Conservation (phyloP, 2,113 vertebrate genomes). For the Protobothrops mucrosquamatus region DNA sequence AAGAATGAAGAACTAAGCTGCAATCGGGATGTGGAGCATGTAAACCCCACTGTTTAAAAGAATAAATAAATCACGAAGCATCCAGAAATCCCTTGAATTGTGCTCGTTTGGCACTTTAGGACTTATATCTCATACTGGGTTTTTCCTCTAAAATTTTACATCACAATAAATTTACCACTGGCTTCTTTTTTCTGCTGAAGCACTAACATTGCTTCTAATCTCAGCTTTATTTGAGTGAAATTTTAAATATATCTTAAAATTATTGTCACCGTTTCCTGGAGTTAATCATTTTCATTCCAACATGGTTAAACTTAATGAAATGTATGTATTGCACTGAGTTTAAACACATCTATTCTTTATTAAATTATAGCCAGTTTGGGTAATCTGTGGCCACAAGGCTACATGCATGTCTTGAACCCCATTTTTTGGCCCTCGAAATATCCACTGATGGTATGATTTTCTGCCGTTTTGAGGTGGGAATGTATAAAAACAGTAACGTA, state of each 20-base stretch:
- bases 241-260: background rate
- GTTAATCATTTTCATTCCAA: background rate
- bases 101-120: background rate
- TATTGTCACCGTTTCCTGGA: background rate
- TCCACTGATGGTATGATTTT: background rate
- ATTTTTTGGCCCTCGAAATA: background rate
- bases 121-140: background rate
- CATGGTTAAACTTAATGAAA: background rate
- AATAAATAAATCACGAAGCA: background rate
- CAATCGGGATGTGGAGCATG: background rate
- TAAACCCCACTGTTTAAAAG: background rate
- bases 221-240: background rate
- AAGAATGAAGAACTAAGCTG: background rate
- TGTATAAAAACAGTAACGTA: background rate
- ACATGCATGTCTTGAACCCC: background rate
- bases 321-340: background rate
- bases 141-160: background rate
- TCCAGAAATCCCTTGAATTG: background rate
- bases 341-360: background rate
- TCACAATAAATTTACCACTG: background rate
- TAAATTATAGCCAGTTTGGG: background rate
- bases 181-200: background rate
- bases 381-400: background rate
- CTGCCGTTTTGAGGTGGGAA: background rate
- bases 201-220: background rate